A percentile compares a stretch with the other conserved stretches of the same genome.
Evolutionary conservation across 1,140 invertebrate genomes (phyloP).

Genomic region (Brachionus rotundiformis): DNA sequence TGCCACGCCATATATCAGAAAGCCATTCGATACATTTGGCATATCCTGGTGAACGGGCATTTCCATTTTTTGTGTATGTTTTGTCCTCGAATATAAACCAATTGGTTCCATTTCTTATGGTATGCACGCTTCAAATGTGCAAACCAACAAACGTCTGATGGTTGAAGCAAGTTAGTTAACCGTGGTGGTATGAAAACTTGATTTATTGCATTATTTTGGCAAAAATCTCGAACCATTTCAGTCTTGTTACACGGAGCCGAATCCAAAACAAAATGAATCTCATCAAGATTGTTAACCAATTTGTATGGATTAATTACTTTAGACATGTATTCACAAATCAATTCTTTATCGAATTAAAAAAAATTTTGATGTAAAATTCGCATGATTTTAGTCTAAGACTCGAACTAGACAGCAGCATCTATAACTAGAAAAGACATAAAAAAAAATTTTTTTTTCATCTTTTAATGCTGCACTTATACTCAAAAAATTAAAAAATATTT

Average conservation of each 20-base stretch:
- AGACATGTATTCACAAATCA: conserved; percentile 15
- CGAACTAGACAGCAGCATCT: conserved; percentile 9
- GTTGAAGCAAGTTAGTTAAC: not conserved
- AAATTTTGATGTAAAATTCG: conserved; percentile 1
- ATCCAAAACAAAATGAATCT: not conserved
- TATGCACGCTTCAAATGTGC: not conserved
- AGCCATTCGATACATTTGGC: not conserved
- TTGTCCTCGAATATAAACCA: not conserved
- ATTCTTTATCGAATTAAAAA: conserved; percentile 9
- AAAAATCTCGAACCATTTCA: not conserved
- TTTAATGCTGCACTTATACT: conserved; percentile 13
- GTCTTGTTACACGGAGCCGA: not conserved
- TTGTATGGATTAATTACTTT: not conserved
- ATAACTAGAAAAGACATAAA: conserved; percentile 6
- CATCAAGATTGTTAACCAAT: not conserved
- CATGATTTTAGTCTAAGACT: conserved; percentile 17
- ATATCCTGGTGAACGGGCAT: not conserved
- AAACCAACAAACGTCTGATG: conserved; percentile 2
- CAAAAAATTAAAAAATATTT: conserved; percentile 12
- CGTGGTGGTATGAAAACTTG: not conserved
- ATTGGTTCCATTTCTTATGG: not conserved
- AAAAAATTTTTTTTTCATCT: conserved; percentile 24
- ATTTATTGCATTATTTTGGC: not conserved
- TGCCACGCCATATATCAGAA: not conserved
- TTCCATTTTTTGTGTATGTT: not conserved